Evolutionary conservation across 2,888 invertebrate genomes (phyloP), one percentile per base, ranked within the genome.

Genomic region (Xestoiulus laeticollis): DNA sequence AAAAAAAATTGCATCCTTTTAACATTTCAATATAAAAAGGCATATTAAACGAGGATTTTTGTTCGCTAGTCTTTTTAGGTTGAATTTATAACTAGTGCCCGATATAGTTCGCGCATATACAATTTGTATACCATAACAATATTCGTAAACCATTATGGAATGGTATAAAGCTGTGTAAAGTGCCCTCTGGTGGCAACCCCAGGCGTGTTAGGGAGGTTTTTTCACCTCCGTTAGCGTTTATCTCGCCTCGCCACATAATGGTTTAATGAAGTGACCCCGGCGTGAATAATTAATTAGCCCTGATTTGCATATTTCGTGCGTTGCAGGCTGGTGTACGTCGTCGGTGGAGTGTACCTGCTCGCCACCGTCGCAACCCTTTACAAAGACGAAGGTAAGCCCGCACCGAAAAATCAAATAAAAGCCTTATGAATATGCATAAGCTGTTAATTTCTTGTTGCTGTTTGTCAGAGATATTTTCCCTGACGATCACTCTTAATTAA

Each of bases 391-490:
- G 84, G 84, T 84, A 84, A 68, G 68, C 68, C 26, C 1, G 8
- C 68, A 22, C 26, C 68, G 68, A 68, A 22, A 68, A 68, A 68
- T 68, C 68, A 68, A 68, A 68, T 68, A 68, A 68, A 84, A 84
- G 84, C 84, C 43, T 84, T 16, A 84, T 84, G 84, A 32, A 84
- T 84, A 84, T 84, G 33, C 84, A 84, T 84, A 33, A 84, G 84
- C 84, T 33, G 84, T 43, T 84, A 84, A 84, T 84, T 84, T 84
- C 84, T 84, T 84, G 84, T 84, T 84, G 84, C 84, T 84, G 84
- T 84, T 84, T 84, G 38, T 84, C 38, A 84, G 84, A 84, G 84
- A 84, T 84, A 84, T 84, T 84, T 26, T 84, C 84, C 33, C 84
- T 22, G 84, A 84, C 84, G 84, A 84, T 84, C 84, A 14, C 84